phyloP scores from a whole-genome alignment of 2,888 invertebrate genomes.

The Adineta ricciae region DNA sequence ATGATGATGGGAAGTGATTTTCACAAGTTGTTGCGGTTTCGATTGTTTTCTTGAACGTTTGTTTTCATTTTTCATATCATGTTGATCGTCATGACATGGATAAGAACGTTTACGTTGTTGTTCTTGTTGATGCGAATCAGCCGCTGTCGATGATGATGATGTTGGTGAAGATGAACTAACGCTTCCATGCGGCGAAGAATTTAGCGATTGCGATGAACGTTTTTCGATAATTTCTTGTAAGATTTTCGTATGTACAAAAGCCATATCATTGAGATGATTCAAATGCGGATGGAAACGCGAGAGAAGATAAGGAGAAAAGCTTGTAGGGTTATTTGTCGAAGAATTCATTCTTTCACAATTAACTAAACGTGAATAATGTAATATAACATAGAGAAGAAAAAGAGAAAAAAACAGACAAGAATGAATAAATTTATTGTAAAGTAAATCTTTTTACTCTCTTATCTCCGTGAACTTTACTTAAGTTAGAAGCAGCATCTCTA shows the following conservation, averaged over 20 bases:
- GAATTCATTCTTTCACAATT: neutral
- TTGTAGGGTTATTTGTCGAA: neutral
- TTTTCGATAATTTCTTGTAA: slow-evolving; percentile 22
- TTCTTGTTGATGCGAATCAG: neutral
- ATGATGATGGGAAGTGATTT: neutral
- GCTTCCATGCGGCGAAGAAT: neutral
- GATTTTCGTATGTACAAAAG: slow-evolving; percentile 4
- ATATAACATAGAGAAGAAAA: too few species aligned
- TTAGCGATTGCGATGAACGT: neutral
- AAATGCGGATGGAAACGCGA: slow-evolving; percentile 7
- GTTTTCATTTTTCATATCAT: neutral
- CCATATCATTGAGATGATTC: slow-evolving; percentile 13
- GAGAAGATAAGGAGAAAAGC: neutral
- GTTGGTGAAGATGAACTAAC: neutral
- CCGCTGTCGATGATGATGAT: neutral
- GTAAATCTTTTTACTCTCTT: slow-evolving; percentile 2
- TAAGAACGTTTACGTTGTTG: slow-evolving; percentile 7
- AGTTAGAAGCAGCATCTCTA: neutral
- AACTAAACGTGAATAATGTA: neutral
- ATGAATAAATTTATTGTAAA: neutral
- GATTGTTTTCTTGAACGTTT: slow-evolving; percentile 11
- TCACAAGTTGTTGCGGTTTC: neutral
- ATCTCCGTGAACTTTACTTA: slow-evolving; percentile 20
- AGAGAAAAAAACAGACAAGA: neutral
- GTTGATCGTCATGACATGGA: neutral